Evolutionary conservation across 2,113 vertebrate genomes (phyloP).

Genomic region (Caloenas nicobarica): DNA sequence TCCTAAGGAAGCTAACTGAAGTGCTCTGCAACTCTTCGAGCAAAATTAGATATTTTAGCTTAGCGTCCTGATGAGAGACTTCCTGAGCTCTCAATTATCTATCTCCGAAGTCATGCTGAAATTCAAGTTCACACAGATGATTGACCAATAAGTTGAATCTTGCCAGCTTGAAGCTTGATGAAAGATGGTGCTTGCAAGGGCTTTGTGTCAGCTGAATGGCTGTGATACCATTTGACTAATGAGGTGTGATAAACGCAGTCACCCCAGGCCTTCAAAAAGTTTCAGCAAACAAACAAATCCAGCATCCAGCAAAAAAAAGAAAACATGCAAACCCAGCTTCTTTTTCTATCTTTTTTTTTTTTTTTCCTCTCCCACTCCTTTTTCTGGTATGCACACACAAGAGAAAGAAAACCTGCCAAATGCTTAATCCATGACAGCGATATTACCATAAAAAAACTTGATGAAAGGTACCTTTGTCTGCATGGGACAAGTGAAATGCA

Average conservation of each 20-base stretch:
- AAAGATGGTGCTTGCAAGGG: neutral
- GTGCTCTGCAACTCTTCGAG: neutral
- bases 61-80: neutral
- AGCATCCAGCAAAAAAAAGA: neutral
- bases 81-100: neutral
- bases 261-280: neutral
- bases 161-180: conserved; percentile 14
- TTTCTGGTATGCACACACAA: conserved; percentile 51
- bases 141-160: neutral
- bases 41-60: neutral
- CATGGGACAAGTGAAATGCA: conserved; percentile 80
- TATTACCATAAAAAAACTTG: conserved; percentile 40
- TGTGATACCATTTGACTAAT: neutral
- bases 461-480: conserved; percentile 73
- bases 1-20: neutral
- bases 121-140: neutral
- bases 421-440: conserved; percentile 69
- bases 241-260: neutral
- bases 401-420: conserved; percentile 63
- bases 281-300: neutral
- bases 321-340: neutral
- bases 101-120: neutral
- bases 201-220: neutral
- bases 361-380: neutral
- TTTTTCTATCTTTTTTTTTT: neutral